A percentile compares a stretch with the other conserved stretches of the same genome.
These are phyloP conservation scores for Caenorhabditis drosophilae DNA, from an alignment of 2,888 invertebrate genomes.

Conservation along the genomic window DNA sequence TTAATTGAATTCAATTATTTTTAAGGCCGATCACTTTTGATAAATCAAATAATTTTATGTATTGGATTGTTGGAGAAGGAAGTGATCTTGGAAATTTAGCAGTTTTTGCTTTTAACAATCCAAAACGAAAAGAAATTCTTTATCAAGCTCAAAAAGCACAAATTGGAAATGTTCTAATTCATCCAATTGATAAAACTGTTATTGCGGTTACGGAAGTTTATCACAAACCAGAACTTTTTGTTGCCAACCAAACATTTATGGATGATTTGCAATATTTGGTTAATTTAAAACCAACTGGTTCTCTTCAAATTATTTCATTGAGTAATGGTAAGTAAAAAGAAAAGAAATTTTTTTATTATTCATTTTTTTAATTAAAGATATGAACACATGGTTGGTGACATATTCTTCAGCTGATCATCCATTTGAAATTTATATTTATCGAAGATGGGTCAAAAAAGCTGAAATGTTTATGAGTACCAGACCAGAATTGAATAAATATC, in stretches of 20 bases:
- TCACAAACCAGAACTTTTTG: constrained; percentile 67
- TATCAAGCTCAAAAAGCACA: constrained; percentile 64
- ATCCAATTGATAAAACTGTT: constrained; percentile 63
- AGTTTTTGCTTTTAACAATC: constrained; percentile 60
- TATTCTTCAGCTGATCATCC: constrained; percentile 65
- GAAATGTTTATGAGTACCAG: constrained; percentile 64
- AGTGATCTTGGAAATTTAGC: constrained; percentile 64
- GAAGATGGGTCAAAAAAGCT: constrained; percentile 51
- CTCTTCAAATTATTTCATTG: constrained; percentile 46
- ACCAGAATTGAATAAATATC: constrained; percentile 59
- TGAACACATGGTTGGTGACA: constrained; percentile 66
- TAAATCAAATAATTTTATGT: constrained; percentile 61
- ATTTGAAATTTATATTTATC: constrained; percentile 58
- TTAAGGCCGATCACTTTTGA: constrained; percentile 64
- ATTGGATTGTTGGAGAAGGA: constrained; percentile 64
- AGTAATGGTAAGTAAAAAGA: constrained; percentile 36
- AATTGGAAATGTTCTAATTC: constrained; percentile 64
- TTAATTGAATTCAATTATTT: not conserved
- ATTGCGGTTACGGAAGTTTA: constrained; percentile 65
- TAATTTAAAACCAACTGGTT: constrained; percentile 61
- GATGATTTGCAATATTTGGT: constrained; percentile 60
- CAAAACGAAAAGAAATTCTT: constrained; percentile 58
- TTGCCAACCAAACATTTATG: constrained; percentile 65
- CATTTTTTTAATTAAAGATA: constrained; percentile 44
- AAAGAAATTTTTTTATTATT: not conserved